Conservation (phyloP, 2,888 invertebrate species). For the Caenorhabditis sp. region DNA sequence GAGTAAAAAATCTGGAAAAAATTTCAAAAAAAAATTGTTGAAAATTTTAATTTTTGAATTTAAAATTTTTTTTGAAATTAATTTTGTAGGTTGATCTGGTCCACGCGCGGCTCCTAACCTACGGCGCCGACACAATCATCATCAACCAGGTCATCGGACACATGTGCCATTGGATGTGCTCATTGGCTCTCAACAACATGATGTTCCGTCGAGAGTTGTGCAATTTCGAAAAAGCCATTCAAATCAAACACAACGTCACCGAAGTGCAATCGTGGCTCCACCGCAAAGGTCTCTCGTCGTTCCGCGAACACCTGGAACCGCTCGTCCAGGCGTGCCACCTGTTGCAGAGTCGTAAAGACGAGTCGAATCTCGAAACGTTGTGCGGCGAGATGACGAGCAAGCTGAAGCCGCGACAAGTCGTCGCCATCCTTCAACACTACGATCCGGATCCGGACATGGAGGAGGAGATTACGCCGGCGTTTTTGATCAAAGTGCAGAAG, state of each 20-base stretch:
- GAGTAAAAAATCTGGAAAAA: neutral
- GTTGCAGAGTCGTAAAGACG: slow-evolving; percentile 76
- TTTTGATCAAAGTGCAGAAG: slow-evolving; percentile 55
- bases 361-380: slow-evolving; percentile 90
- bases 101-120: slow-evolving; percentile 54
- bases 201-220: slow-evolving; percentile 92
- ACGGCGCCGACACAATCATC: slow-evolving; percentile 61
- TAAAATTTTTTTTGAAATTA: too few relatives aligned
- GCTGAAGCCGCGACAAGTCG: slow-evolving; percentile 75
- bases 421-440: slow-evolving; percentile 68
- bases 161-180: slow-evolving; percentile 78
- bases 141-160: slow-evolving; percentile 60
- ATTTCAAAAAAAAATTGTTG: neutral
- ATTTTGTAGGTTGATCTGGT: slow-evolving; percentile 61
- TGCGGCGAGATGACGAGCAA: slow-evolving; percentile 82
- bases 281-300: slow-evolving; percentile 76
- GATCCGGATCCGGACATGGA: slow-evolving; percentile 66
- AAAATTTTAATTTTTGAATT: slow-evolving; percentile 12
- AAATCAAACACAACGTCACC: slow-evolving; percentile 77
- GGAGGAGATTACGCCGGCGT: slow-evolving; percentile 56
- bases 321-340: slow-evolving; percentile 94
- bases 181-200: slow-evolving; percentile 90
- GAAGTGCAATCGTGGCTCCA: slow-evolving; percentile 69
- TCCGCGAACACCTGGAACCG: slow-evolving; percentile 83
- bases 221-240: slow-evolving; percentile 92